phyloP scores from a whole-genome alignment of 1,140 invertebrate species.

The Drosophila watanabei region DNA sequence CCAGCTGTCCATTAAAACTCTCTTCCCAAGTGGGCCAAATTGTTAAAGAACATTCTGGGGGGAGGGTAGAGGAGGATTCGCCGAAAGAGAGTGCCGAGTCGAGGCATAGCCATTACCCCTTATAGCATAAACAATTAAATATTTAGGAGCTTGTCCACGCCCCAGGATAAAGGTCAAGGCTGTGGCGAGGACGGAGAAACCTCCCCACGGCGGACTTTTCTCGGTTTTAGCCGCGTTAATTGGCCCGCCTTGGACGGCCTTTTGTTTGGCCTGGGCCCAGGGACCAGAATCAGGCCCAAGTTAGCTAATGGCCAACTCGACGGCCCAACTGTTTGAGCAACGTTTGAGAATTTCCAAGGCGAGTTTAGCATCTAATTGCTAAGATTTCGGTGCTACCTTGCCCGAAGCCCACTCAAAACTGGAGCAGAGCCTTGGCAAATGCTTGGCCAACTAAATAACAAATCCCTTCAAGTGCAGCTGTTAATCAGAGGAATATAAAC shows the following conservation, averaged over 20 bases:
- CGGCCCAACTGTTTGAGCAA: conserved; percentile 70
- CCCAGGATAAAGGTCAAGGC: conserved; percentile 80
- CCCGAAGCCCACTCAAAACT: conserved; percentile 26
- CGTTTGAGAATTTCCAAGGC: conserved; percentile 73
- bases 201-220: conserved; percentile 55
- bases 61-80: background rate
- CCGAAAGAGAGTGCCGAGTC: background rate
- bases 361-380: conserved; percentile 56
- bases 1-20: conserved; percentile 73
- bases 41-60: conserved; percentile 49
- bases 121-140: conserved; percentile 78
- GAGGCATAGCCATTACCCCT: conserved; percentile 34
- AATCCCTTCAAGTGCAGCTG: conserved; percentile 12
- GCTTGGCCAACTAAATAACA: conserved; percentile 5
- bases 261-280: conserved; percentile 60
- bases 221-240: conserved; percentile 71
- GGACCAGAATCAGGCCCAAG: conserved; percentile 21
- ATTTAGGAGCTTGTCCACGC: conserved; percentile 65
- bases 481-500: conserved; percentile 14
- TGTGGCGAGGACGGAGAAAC: conserved; percentile 42
- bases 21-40: conserved; percentile 51
- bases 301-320: conserved; percentile 74
- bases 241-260: conserved; percentile 57
- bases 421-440: conserved; percentile 27
- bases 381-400: conserved; percentile 35